Base-by-base conservation (phyloP, 2,888 invertebrate genomes). In the Acrobasis consociella region DNA sequence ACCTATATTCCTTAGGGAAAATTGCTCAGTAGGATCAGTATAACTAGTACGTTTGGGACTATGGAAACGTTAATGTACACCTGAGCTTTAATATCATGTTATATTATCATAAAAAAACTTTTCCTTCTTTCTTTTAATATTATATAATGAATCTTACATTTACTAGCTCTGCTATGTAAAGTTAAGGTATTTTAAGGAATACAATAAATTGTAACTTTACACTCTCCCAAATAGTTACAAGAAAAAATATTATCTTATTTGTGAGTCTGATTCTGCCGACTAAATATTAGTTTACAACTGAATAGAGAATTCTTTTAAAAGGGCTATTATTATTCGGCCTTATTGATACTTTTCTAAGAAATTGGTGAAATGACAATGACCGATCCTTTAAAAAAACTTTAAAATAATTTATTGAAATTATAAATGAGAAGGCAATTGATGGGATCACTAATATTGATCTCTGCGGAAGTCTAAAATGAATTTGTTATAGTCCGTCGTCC, bases 231-330 rank as follows among this genome's bases (percentile, higher is more conserved):
- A 22, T 22, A 51, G 50, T 10, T 10, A 11, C 10, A 38, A 13
- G 52, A 58, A 22, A 37, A 13, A 37, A n/a, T 52, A 52, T 52
- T 52, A 22, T n/a, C 22, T 37, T n/a, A 52, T 52, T 52, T 31
- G 52, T n/a, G 22, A 52, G 22, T 37, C 52, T 22, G 22, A 31
- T 52, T 31, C n/a, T 7, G 7, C 46, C 46, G 46, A 46, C 11
- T n/a, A 46, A 46, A n/a, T 46, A 46, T 31, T 11, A 52, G 31
- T 52, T 52, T 52, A 37, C 52, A 52, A 52, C 8, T 22, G 31
- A 52, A 52, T 52, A 8, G 31, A 5, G 7, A 52, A 52, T 52
- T 52, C n/a, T 8, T 52, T n/a, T 2, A 31, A 52, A 50, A 51
- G n/a, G 0, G 31, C 13, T 37, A 52, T 52, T 52, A 37, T 37